Percentiles rank a stretch among this genome's conserved stretches.
phyloP scores from a whole-genome alignment of 2,888 invertebrate species.

The Phaonia tiefii region DNA sequence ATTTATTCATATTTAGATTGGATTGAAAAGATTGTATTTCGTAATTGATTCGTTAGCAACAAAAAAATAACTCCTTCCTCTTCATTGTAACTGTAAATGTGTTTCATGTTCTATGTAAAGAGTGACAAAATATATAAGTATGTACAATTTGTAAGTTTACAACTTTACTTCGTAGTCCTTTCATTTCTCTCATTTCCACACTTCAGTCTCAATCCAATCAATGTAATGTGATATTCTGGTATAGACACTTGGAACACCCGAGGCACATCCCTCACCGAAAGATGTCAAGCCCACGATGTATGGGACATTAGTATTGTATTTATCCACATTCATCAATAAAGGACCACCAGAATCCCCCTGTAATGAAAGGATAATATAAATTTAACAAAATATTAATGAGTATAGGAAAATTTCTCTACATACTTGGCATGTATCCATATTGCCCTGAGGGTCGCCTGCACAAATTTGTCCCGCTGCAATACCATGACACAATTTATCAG shows the following conservation, averaged over 20 bases:
- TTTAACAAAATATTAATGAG: too few species aligned
- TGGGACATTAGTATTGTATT: slow-evolving; percentile 23
- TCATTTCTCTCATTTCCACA: slow-evolving; percentile 49
- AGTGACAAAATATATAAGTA: slow-evolving; percentile 35
- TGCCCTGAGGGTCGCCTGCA: slow-evolving; percentile 50
- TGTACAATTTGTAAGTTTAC: not conserved
- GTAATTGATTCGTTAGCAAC: slow-evolving; percentile 44
- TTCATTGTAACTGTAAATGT: slow-evolving; percentile 15
- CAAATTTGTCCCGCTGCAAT: slow-evolving; percentile 51
- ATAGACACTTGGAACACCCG: slow-evolving; percentile 55
- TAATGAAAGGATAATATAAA: slow-evolving; percentile 59
- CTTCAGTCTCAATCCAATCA: slow-evolving; percentile 56
- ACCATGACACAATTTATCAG: slow-evolving; percentile 42
- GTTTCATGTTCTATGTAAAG: not conserved
- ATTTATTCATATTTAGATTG: slow-evolving; percentile 78
- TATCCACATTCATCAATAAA: slow-evolving; percentile 32
- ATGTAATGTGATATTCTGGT: slow-evolving; percentile 58
- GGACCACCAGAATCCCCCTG: slow-evolving; percentile 62
- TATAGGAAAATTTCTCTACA: not conserved
- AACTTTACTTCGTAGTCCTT: too few species aligned
- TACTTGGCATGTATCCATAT: slow-evolving; percentile 62
- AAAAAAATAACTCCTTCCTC: not conserved
- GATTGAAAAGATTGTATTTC: slow-evolving; percentile 78
- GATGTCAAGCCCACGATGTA: slow-evolving; percentile 55
- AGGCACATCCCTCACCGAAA: slow-evolving; percentile 57